A percentile compares a stretch with the other conserved stretches of the same genome.
Evolutionary conservation across 1,140 invertebrate genomes (phyloP).

Genomic region (Parasteatoda tepidariorum): DNA sequence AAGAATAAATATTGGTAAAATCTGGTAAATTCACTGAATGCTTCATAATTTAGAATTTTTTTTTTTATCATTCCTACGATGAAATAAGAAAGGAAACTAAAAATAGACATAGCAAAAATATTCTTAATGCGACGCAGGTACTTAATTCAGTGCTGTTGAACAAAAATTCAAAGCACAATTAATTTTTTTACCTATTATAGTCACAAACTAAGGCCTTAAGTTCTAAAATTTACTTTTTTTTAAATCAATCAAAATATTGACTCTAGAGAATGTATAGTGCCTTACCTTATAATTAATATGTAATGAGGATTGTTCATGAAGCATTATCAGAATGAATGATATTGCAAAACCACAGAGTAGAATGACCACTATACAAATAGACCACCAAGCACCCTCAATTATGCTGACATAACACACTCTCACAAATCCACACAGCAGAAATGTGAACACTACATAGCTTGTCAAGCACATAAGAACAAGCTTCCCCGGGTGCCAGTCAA

Average conservation of each 20-base stretch:
- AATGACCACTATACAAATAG: slow-evolving; percentile 25
- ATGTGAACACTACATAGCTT: slow-evolving; percentile 30
- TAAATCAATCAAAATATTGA: neutral
- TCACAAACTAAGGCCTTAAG: neutral
- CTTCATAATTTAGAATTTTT: too few relatives aligned
- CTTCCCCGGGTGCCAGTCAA: neutral
- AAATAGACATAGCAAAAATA: too few relatives aligned
- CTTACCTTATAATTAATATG: slow-evolving; percentile 80
- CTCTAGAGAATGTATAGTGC: neutral
- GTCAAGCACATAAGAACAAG: slow-evolving; percentile 41
- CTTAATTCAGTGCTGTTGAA: neutral
- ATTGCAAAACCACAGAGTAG: slow-evolving; percentile 25
- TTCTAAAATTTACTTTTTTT: too few relatives aligned
- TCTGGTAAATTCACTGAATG: too few relatives aligned
- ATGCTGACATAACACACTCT: neutral
- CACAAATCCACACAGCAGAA: slow-evolving; percentile 51
- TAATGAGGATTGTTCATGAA: slow-evolving; percentile 82
- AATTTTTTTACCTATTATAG: too few relatives aligned
- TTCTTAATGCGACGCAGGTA: neutral
- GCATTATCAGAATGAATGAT: slow-evolving; percentile 79
- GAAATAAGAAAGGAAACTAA: too few relatives aligned
- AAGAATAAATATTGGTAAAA: too few relatives aligned
- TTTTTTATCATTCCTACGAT: too few relatives aligned
- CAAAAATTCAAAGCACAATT: neutral
- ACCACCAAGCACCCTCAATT: neutral